These are phyloP conservation scores for Podargus strigoides DNA, from an alignment of 2,797 vertebrate species.

Conservation along the genomic window DNA sequence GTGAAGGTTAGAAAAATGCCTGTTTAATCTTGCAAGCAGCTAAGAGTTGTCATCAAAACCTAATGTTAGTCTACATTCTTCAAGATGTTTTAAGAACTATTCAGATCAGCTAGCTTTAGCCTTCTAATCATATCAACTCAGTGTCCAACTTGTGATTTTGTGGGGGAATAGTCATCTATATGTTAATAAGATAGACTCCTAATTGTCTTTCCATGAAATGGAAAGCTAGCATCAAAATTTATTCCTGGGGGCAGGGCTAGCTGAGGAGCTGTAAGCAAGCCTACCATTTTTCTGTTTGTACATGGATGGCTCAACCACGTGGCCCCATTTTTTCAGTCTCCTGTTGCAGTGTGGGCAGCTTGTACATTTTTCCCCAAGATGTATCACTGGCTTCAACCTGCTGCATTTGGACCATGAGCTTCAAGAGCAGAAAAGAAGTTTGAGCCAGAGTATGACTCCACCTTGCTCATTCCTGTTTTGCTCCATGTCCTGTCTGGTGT, in stretches of 20 bases:
- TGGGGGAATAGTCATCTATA: neutral
- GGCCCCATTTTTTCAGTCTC: neutral
- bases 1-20: neutral
- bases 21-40: neutral
- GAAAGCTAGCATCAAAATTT: neutral
- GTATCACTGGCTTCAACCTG: neutral
- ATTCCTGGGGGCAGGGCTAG: neutral
- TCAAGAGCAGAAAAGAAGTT: neutral
- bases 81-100: neutral
- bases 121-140: neutral
- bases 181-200: rapidly evolving
- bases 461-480: neutral
- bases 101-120: neutral
- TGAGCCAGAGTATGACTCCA: neutral
- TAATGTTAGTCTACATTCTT: neutral
- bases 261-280: neutral
- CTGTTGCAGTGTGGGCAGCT: neutral
- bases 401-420: neutral
- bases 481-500: neutral
- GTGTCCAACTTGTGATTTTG: neutral
- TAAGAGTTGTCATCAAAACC: neutral
- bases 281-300: neutral
- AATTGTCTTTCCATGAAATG: neutral
- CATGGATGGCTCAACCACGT: rapidly evolving
- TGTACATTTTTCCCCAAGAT: rapidly evolving